Evolutionary conservation across 2,888 invertebrate species (phyloP).

Genomic region (Orgyia antiqua): DNA sequence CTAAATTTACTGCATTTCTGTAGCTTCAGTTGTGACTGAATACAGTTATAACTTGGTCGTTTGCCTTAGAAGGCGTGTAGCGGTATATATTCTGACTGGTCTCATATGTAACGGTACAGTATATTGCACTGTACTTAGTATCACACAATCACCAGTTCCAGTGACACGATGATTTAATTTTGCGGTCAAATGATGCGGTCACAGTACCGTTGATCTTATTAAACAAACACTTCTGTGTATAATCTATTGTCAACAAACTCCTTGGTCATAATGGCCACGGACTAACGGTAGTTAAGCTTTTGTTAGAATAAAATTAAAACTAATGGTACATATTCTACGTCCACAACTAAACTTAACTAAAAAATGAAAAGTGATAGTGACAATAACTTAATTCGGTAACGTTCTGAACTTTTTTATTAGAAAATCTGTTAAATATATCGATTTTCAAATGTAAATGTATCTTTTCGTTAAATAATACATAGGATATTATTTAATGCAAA

Average conservation of each 20-base stretch:
- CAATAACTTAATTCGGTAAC: too few relatives aligned
- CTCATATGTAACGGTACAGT: conserved; percentile 42
- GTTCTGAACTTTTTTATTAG: too few relatives aligned
- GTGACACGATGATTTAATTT: conserved; percentile 31
- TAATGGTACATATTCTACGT: too few relatives aligned
- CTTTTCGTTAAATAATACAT: too few relatives aligned
- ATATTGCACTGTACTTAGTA: conserved; percentile 37
- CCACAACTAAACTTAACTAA: too few relatives aligned
- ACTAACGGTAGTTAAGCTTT: too few relatives aligned
- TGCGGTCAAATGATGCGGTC: conserved; percentile 15
- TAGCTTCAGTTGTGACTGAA: conserved; percentile 32
- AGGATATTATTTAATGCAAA: too few relatives aligned
- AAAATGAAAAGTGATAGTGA: too few relatives aligned
- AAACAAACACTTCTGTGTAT: conserved; percentile 16
- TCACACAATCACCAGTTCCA: conserved; percentile 25
- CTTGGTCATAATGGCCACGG: neutral
- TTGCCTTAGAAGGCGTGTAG: conserved; percentile 52
- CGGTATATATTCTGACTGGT: conserved; percentile 56
- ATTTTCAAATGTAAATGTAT: too few relatives aligned
- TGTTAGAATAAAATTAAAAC: too few relatives aligned
- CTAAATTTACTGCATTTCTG: conserved; percentile 28
- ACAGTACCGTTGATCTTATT: conserved; percentile 17
- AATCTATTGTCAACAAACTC: conserved; percentile 16
- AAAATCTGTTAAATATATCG: too few relatives aligned
- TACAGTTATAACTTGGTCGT: conserved; percentile 66